These are phyloP conservation scores for Myotis lucifugus DNA, from an alignment of 2,113 vertebrate species.

Conservation along the genomic window DNA sequence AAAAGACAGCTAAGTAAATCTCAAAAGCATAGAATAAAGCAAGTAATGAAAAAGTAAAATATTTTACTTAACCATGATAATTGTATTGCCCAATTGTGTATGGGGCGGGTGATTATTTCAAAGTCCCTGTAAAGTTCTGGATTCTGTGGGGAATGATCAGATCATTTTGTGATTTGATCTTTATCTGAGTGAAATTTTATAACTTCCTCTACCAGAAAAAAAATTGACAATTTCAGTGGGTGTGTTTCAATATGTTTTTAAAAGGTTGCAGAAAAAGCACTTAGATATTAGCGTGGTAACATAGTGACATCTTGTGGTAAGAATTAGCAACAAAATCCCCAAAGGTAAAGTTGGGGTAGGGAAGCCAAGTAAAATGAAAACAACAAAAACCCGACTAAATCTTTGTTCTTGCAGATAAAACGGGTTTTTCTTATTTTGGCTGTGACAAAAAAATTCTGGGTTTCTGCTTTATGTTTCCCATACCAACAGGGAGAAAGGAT, in stretches of 20 bases:
- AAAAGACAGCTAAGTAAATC: neutral
- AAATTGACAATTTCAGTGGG: conserved; percentile 64
- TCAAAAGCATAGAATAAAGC: neutral
- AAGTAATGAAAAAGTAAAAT: neutral
- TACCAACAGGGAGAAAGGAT: neutral
- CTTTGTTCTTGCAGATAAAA: conserved; percentile 44
- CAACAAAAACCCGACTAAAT: neutral
- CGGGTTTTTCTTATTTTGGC: conserved; percentile 13
- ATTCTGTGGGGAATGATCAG: conserved; percentile 52
- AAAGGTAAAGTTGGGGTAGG: neutral
- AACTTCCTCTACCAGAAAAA: conserved; percentile 62
- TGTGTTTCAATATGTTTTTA: conserved; percentile 60
- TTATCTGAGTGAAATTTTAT: conserved; percentile 71
- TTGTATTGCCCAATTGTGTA: neutral
- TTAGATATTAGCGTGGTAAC: conserved; percentile 70
- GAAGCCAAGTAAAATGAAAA: neutral
- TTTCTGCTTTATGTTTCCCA: neutral
- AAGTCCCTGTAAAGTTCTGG: conserved; percentile 54
- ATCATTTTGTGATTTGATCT: conserved; percentile 61
- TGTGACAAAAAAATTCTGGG: neutral
- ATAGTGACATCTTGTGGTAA: conserved; percentile 86
- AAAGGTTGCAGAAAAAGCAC: neutral
- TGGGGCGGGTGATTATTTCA: neutral
- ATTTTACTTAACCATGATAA: neutral
- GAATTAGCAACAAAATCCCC: neutral